Base-by-base conservation (phyloP, 1,140 invertebrate species). In the Chymomyza costata region DNA sequence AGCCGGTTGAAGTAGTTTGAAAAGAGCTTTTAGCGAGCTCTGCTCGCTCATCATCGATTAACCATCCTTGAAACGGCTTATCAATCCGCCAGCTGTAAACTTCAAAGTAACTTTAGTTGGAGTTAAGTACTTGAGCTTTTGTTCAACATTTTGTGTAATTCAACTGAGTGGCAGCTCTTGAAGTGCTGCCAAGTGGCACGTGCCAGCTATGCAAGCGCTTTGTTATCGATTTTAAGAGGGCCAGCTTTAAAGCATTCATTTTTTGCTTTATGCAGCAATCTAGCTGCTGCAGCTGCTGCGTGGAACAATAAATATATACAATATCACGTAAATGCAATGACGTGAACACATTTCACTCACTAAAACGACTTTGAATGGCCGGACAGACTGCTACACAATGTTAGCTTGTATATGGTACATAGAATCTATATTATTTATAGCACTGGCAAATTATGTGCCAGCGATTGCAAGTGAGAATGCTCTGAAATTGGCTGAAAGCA, bases 281-380 rank as follows among this genome's bases (percentile, higher is more conserved):
- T 14, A 14, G 34, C 38, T 38, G 30, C 21, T n/a, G 25, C 16
- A 52, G n/a, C n/a, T 49, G 32, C 6, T n/a, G n/a, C 15, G 17
- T 21, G 32, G 30, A n/a, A n/a, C n/a, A n/a, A n/a, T n/a, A n/a
- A n/a, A n/a, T n/a, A 65, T 49, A 60, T 64, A 30, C 32, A 32
- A n/a, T 35, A 71, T 63, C 71, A 78, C 71, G 71, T 76, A 78
- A 40, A 57, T 78, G 71, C 71, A 78, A 64, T 71, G 71, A 71
- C 71, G 64, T 49, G 48, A 63, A 78, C 71, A 66, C 57, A 76
- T 78, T 71, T 70, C 50, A 50, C 62, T 30, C 18, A 14, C 31
- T 37, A 53, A 66, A 70, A 76, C 55, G 62, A 49, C 57, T 50
- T 58, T 70, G 62, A 66, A 58, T 67, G 62, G 37, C 35, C 2